Evolutionary conservation across 2,888 invertebrate genomes (phyloP), one percentile per base, ranked within the genome.

Genomic region (Dastarcus helophoroides): DNA sequence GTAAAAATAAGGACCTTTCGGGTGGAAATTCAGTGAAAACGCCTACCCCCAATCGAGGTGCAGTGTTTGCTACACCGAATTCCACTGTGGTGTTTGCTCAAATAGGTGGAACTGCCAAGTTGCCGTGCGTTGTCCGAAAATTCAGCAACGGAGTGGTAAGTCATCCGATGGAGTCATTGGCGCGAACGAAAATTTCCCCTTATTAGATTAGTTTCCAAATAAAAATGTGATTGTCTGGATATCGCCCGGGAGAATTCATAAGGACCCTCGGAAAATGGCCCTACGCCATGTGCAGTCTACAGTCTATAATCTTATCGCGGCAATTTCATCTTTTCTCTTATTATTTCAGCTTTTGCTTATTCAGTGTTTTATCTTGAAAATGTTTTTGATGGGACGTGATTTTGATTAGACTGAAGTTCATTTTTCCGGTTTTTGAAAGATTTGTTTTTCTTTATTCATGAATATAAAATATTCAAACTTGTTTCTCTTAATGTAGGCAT

Each of bases 101-200:
- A 50, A 55, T 56, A 35, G 61, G 58, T 27, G 59, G 60, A 33
- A 62, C 62, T 23, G 62, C 63, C 8, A 49, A 58, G 11, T 44
- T 63, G 22, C 62, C 63, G 3, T 63, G 63, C 39, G 52, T 56
- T 26, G 57, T 63, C 22, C 44, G 54, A 31, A 60, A 59, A 43
- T 54, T 57, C 32, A 60, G 53, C 29, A 59, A 51, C 29, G 62
- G 60, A 33, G 60, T 60, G 43, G 63, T 63, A 43, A 60, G 60
- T 51, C 24, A 26, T 13, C n/a, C 16, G 19, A 11, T 29, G 4
- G 12, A 23, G 6, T 23, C 7, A n/a, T 9, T 9, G 24, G n/a
- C n/a, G 19, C 19, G 19, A 17, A 17, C n/a, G n/a, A 17, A 6
- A n/a, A 7, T 17, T 6, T 17, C 19, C 6, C 9, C 24, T 22